Evolutionary conservation across 2,888 invertebrate species (phyloP).

Genomic region (Stenodera caucasica): DNA sequence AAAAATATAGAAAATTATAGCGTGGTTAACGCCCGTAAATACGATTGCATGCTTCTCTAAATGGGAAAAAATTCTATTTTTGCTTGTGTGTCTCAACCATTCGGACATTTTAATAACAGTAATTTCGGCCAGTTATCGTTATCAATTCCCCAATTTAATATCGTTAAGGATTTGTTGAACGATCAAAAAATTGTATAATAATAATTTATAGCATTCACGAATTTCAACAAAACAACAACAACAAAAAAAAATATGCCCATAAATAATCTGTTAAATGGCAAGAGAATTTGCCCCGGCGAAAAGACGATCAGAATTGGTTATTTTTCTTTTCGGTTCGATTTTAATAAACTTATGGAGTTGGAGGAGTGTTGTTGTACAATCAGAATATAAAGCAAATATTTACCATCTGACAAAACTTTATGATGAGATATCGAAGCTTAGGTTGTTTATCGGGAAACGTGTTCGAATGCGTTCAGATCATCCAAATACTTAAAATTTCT

Average conservation of each 20-base stretch:
- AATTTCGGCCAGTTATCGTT: constrained; percentile 48
- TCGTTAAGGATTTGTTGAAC: constrained; percentile 15
- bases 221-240: constrained; percentile 10
- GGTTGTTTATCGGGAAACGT: background rate
- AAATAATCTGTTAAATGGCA: too few relatives aligned
- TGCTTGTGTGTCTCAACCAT: constrained; percentile 47
- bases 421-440: too few relatives aligned
- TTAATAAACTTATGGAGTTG: background rate
- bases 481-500: too few relatives aligned
- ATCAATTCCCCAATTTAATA: constrained; percentile 33
- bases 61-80: too few relatives aligned
- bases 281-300: too few relatives aligned
- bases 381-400: background rate
- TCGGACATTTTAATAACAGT: constrained; percentile 52
- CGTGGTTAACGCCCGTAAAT: background rate
- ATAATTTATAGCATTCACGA: background rate
- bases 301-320: too few relatives aligned
- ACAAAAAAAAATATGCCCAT: too few relatives aligned
- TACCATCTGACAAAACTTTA: background rate
- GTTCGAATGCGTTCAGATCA: too few relatives aligned
- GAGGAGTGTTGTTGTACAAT: background rate
- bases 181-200: background rate
- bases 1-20: background rate
- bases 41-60: constrained; percentile 33
- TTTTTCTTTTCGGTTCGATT: too few relatives aligned